Base-by-base conservation (phyloP, 2,888 invertebrate genomes). In the Mythimna pallens region DNA sequence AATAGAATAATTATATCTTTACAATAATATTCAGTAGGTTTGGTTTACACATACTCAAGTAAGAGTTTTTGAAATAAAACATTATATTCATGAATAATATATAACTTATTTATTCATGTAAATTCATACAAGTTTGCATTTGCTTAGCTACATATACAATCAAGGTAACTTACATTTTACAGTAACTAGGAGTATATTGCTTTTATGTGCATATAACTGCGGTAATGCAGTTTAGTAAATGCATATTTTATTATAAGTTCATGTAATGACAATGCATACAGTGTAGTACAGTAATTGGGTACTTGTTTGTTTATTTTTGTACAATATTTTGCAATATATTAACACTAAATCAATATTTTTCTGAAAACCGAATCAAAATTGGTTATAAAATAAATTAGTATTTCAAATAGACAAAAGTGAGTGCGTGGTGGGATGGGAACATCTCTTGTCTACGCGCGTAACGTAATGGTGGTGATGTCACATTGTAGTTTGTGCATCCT, bases 11-110 rank as follows among this genome's bases (percentile, higher is more conserved):
- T 61, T 30, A 30, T 36, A 64, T 78, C 25, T 36, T 59, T 63
- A 63, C 14, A 72, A 80, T 65, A 75, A 68, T 68, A 65, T 78
- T 50, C 58, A 66, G 17, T 70, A 68, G 54, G 52, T 73, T 73
- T 62, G 22, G 59, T 72, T 76, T 67, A 67, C 65, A 54, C 68
- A 68, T 73, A 73, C 76, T 81, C 80, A 81, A 83, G 43, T 58
- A 70, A 70, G 54, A 81, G 77, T 78, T 70, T 47, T 80, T 66
- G 20, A 80, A 82, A 78, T 76, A 69, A 76, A 77, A 80, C 73
- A 69, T 73, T 17, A 68, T 25, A 34, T 55, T 75, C 73, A 74
- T 72, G 65, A 82, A 75, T 75, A 72, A 69, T 58, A 43, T 40
- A 30, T 14, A 69, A 76, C 4, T 73, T 64, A 78, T 86, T 81